These are phyloP conservation scores for Lateolabrax maculatus DNA, from an alignment of 2,797 vertebrate genomes.

Conservation along the genomic window DNA sequence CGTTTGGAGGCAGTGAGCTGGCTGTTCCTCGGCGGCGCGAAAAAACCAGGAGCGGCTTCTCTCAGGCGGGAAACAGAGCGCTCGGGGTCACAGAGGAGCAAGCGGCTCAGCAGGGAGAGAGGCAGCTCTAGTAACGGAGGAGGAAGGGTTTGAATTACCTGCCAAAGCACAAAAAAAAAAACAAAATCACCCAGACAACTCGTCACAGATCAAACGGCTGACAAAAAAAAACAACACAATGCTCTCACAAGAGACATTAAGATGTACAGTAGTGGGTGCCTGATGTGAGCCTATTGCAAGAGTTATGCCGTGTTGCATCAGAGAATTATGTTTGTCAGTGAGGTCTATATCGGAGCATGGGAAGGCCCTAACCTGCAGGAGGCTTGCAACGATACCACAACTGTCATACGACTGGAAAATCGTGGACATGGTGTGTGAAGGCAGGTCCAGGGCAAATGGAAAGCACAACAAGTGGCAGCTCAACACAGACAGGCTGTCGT, in stretches of 20 bases:
- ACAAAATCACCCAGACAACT: conserved; percentile 57
- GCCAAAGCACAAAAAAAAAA: conserved; percentile 60
- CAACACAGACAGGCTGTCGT: conserved; percentile 73
- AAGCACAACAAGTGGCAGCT: conserved; percentile 94
- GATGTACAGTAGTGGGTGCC: conserved; percentile 45
- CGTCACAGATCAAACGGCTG: conserved; percentile 67
- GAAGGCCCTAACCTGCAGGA: conserved; percentile 86
- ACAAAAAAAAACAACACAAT: conserved; percentile 65
- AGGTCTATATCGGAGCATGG: conserved; percentile 49
- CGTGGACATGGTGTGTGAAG: conserved; percentile 74
- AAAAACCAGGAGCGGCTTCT: conserved; percentile 69
- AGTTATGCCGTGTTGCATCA: conserved; percentile 72
- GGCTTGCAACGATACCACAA: conserved; percentile 83
- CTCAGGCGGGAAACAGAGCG: conserved; percentile 63
- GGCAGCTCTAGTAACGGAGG: conserved; percentile 85
- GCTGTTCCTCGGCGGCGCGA: conserved; percentile 46
- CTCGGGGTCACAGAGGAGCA: conserved; percentile 86
- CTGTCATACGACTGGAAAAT: conserved; percentile 85
- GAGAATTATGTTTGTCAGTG: conserved; percentile 38
- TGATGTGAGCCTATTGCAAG: conserved; percentile 54
- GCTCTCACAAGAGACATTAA: conserved; percentile 54
- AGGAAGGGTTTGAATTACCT: conserved; percentile 89
- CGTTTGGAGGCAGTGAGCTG: conserved; percentile 26
- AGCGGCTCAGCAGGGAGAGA: conserved; percentile 89
- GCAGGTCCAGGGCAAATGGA: conserved; percentile 91